These are phyloP conservation scores for Hydrolagus colliei DNA, from an alignment of 2,797 vertebrate genomes.

Conservation along the genomic window DNA sequence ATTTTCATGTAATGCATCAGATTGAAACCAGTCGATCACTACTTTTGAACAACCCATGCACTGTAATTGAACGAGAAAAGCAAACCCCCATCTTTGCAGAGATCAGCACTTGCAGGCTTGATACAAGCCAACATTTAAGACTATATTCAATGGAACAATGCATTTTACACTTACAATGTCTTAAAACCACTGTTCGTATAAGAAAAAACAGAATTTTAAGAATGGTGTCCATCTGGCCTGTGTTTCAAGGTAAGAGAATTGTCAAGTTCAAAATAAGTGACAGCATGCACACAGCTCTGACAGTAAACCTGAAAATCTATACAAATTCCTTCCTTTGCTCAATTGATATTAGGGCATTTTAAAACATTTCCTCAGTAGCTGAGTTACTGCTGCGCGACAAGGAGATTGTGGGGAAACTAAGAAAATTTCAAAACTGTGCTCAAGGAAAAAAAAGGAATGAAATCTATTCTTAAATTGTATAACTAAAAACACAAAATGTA, in stretches of 20 bases:
- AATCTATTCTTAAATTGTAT: too few relatives aligned
- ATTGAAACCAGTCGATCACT: neutral
- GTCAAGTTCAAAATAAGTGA: too few relatives aligned
- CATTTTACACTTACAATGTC: neutral
- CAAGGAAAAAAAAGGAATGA: too few relatives aligned
- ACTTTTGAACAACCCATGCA: neutral
- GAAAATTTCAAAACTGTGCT: too few relatives aligned
- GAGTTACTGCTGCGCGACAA: too few relatives aligned
- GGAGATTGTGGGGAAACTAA: too few relatives aligned
- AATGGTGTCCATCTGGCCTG: neutral
- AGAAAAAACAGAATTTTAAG: neutral
- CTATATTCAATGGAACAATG: neutral
- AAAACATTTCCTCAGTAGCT: too few relatives aligned
- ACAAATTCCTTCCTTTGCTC: too few relatives aligned
- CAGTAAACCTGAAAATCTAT: too few relatives aligned
- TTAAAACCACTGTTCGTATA: neutral
- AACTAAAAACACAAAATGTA: too few relatives aligned
- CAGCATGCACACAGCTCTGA: too few relatives aligned
- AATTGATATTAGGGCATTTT: too few relatives aligned
- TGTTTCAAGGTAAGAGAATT: neutral
- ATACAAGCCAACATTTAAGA: neutral
- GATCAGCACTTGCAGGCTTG: neutral
- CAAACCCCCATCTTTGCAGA: neutral
- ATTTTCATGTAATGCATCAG: neutral
- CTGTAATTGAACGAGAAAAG: neutral